Evolutionary conservation across 2,888 invertebrate genomes (phyloP), one percentile per base, ranked within the genome.

Genomic region (Sarcophaga carnaria): DNA sequence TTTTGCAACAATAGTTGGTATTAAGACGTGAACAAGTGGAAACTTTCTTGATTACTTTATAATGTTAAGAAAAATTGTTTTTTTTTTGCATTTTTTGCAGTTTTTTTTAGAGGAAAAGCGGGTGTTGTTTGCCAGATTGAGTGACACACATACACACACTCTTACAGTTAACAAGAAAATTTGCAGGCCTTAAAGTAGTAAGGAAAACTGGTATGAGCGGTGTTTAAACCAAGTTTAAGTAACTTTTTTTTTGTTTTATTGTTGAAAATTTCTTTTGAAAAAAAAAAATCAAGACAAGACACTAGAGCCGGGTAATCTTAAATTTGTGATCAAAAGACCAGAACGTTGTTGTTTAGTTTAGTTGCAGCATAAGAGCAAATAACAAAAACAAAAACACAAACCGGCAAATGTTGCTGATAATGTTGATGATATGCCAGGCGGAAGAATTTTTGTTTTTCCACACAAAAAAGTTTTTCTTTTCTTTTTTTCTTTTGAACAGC

Each of bases 281-380:
- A 2, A 14, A 54, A 17, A 54, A 54, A 54, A 54, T 17, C 14
- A 4, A 54, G 17, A 54, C 17, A 54, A 54, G 14, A 17, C 54
- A 54, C 54, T 37, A 37, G 37, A 76, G 77, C 83, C 77, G 87
- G 14, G 54, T 87, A 87, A 87, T 87, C 87, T 87, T 70, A n/a
- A 84, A 81, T 76, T 81, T 71, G 75, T 79, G 81, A 87, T 87
- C 87, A 87, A 82, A 81, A 71, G 84, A 87, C 81, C 87, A 87
- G 81, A 87, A 87, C 80, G 66, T 17, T 72, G 83, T 69, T 67
- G 64, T 64, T 80, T 83, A 37, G 47, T 62, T 74, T 66, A 76
- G 80, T 74, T 78, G 49, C 74, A 72, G 74, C 20, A 60, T 71
- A 54, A 69, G 69, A 22, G 2, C 20, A 27, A 66, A 63, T 49